These are phyloP conservation scores for Drosophila mojavensis DNA, from an alignment of 1,140 invertebrate genomes.

Conservation along the genomic window DNA sequence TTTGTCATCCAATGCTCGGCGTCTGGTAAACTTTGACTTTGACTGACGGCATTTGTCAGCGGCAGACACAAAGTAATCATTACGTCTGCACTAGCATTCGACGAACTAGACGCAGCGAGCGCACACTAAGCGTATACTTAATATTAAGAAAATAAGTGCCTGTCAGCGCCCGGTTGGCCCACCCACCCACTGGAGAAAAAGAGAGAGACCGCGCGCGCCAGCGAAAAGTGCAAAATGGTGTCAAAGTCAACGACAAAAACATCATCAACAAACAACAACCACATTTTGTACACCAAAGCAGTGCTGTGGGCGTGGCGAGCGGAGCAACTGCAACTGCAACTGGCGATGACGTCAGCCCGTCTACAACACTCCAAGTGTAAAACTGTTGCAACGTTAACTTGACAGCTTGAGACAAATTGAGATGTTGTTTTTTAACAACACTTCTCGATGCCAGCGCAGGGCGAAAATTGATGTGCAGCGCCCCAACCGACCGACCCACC, in stretches of 20 bases:
- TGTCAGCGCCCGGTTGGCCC: conserved; percentile 53
- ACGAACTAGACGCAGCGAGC: background rate
- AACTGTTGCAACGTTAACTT: conserved; percentile 54
- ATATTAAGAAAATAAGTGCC: conserved; percentile 82
- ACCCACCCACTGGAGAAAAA: conserved; percentile 2
- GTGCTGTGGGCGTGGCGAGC: conserved; percentile 14
- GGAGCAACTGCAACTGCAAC: conserved; percentile 17
- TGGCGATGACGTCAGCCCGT: conserved; percentile 35
- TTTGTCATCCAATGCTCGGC: conserved; percentile 19
- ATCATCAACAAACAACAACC: conserved; percentile 25
- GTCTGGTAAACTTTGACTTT: conserved; percentile 64
- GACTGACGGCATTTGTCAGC: conserved; percentile 81
- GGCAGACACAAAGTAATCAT: conserved; percentile 81
- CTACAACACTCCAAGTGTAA: conserved; percentile 40
- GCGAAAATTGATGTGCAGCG: conserved; percentile 23
- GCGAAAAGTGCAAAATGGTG: conserved; percentile 80
- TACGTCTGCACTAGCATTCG: conserved; percentile 45
- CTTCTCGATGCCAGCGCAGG: conserved; percentile 18
- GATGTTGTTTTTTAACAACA: conserved; percentile 54
- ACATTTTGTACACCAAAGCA: conserved; percentile 40
- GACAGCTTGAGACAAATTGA: conserved; percentile 80
- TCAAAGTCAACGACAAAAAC: conserved; percentile 69
- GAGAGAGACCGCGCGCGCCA: conserved; percentile 45
- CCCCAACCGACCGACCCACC: too few relatives aligned
- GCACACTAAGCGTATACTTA: conserved; percentile 77